Base-by-base conservation (phyloP, 2,888 invertebrate species). In the Drosophila merina region DNA sequence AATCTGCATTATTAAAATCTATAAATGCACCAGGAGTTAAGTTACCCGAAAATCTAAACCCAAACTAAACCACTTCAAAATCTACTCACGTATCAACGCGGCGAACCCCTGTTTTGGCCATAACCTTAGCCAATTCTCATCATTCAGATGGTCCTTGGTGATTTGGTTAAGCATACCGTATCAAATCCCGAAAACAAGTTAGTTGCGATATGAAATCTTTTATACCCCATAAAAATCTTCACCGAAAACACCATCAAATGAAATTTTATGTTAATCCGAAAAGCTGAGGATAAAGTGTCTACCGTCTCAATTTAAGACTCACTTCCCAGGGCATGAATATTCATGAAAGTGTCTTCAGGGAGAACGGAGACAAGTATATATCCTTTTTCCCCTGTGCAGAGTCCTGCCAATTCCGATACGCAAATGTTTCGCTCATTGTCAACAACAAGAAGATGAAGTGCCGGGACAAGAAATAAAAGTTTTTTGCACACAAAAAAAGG, bases 201-300 rank as follows among this genome's bases (percentile, higher is more conserved):
- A 70, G 55, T 56, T 56, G 49, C 56, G 64, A 57, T 52, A 72
- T 45, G 36, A 60, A 55, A 66, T 50, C 57, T 67, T 68, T 60
- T 54, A 48, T 47, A 67, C 49, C 40, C 68, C 70, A 79, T 58
- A 50, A 56, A 68, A 64, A 64, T 60, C 55, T 69, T 74, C 70
- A 28, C 72, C 40, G 20, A 20, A 42, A 68, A 70, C 72, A 79
- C 63, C 69, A 69, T 79, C 74, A 79, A 85, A 76, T 76, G 59
- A 64, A 79, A 79, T 79, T 72, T 75, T 63, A 57, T 62, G 77
- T 77, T 86, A 76, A 80, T 86, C 79, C 42, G 42, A 58, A 59
- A 64, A 64, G 63, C 50, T 30, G 66, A 72, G 56, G 50, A 66
- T 64, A 72, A 48, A 52, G 55, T 72, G 64, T 51, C 73, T 71